Percentiles rank a stretch among this genome's conserved stretches.
phyloP scores from a whole-genome alignment of 2,888 invertebrate species.

The Tromatobia lineatoria region DNA sequence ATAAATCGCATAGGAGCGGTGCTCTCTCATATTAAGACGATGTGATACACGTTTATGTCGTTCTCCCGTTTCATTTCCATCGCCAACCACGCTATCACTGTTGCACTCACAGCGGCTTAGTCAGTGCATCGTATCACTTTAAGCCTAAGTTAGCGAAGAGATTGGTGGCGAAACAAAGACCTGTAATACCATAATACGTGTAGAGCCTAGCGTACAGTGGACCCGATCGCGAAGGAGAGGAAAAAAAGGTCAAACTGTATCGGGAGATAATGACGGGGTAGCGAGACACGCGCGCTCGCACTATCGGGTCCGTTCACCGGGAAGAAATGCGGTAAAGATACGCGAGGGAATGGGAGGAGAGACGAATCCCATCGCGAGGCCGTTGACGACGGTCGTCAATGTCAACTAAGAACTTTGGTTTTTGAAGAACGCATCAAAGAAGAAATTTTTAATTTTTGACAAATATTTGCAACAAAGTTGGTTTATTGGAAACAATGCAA shows the following conservation, averaged over 20 bases:
- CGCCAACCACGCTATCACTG: neutral
- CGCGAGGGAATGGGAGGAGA: conserved; percentile 14
- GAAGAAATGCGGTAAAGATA: conserved; percentile 47
- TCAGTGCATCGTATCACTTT: conserved; percentile 2
- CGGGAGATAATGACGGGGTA: conserved; percentile 81
- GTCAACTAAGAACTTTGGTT: neutral
- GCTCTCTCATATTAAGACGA: neutral
- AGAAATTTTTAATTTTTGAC: neutral
- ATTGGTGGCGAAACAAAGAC: conserved; percentile 63
- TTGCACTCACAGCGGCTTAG: neutral
- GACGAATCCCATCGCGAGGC: neutral
- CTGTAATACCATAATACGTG: conserved; percentile 71
- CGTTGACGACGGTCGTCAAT: neutral
- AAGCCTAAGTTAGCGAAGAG: conserved; percentile 8
- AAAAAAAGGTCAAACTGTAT: conserved; percentile 81
- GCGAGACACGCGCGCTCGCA: conserved; percentile 43
- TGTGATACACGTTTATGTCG: neutral
- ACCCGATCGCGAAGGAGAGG: conserved; percentile 63
- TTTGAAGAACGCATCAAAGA: neutral
- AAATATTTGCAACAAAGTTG: neutral
- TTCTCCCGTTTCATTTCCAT: neutral
- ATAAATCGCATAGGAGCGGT: neutral
- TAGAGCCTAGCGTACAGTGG: conserved; percentile 7
- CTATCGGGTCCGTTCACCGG: conserved; percentile 73
- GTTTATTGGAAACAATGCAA: neutral